Evolutionary conservation across 2,113 vertebrate genomes (phyloP), one percentile per base, ranked within the genome.

Genomic region (Hymenochirus boettgeri): DNA sequence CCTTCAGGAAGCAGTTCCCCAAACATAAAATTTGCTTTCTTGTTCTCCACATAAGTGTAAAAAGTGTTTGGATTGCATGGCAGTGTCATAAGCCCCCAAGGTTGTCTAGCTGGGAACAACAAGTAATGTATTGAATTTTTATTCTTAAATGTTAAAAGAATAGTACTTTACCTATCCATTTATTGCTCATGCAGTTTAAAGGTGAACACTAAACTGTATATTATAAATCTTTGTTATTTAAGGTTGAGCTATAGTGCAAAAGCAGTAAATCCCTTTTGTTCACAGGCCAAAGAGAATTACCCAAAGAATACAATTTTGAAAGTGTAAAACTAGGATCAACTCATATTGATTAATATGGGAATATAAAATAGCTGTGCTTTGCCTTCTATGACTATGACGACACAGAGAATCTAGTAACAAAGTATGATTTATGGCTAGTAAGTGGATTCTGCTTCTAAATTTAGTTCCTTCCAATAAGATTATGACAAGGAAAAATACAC

Each of bases 381-480:
- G 39, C 39, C 10, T n/a, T 7, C 6, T 15, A 3, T 42, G 2
- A 42, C 13, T 42, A 42, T 17, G 39, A 42, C 15, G 17, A 6
- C 5, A 42, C 39, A 42, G n/a, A 42, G 39, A 18, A 42, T 51
- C 39, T 39, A 51, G 46, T 21, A 51, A 6, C 31, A 51, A 58
- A 51, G 18, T 46, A 57, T 65, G 63, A 65, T 65, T 65, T 65
- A 65, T 65, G 45, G 39, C 54, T 37, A 13, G 7, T 55, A 47
- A 2, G 45, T 57, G 37, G 39, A 57, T 65, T 57, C 17, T 50
- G 13, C 48, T 65, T 21, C 63, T 58, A 65, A 57, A 57, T 35
- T 31, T 45, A 65, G 45, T 11, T 57, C 52, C 37, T 65, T 50
- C 39, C 50, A 50, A 51, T 42, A 7, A 24, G 21, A 59, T 51